These are phyloP conservation scores for Ptyas mucosa DNA, from an alignment of 2,113 vertebrate genomes.

Conservation along the genomic window DNA sequence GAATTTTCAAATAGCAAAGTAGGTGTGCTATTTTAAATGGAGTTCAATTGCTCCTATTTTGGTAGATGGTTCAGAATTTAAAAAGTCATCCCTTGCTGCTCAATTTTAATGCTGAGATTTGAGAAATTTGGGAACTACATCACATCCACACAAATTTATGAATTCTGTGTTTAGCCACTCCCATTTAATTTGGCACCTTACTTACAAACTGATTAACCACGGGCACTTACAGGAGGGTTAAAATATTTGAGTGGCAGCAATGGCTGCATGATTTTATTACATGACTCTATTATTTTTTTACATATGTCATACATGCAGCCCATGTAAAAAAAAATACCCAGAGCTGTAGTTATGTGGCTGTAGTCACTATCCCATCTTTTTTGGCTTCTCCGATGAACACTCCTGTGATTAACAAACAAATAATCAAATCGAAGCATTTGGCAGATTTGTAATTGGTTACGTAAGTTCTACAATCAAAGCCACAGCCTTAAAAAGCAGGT, in stretches of 20 bases:
- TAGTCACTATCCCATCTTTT: neutral
- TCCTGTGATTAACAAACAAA: neutral
- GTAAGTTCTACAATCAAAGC: neutral
- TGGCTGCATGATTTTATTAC: neutral
- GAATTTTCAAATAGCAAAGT: neutral
- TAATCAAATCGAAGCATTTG: neutral
- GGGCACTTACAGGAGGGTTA: neutral
- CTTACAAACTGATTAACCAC: neutral
- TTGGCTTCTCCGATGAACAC: neutral
- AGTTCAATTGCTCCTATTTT: neutral
- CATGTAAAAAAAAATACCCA: neutral
- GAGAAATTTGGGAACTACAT: neutral
- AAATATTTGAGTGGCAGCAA: neutral
- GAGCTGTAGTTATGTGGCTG: neutral
- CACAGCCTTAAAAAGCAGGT: neutral
- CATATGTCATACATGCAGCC: neutral
- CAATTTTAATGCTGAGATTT: neutral
- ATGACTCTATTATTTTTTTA: neutral
- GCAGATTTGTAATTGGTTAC: neutral
- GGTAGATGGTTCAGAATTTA: neutral
- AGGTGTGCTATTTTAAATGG: neutral
- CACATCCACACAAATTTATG: neutral
- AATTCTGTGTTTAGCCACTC: neutral
- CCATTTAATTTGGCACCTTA: neutral
- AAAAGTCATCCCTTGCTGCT: neutral